Conservation (phyloP, 2,113 vertebrate genomes). For the Diglossa brunneiventris region DNA sequence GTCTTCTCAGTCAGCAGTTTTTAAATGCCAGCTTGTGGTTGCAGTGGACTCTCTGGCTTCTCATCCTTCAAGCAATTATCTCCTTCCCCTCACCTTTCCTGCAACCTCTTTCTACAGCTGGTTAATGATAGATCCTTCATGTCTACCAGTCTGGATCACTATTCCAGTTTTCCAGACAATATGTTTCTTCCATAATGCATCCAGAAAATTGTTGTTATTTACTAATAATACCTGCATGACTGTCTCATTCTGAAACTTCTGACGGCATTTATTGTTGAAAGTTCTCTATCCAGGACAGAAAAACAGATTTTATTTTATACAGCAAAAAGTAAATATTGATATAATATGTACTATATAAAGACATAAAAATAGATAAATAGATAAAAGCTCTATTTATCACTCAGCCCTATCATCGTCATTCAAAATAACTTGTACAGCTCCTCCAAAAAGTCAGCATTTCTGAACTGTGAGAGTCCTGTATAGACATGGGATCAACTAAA, state of each 20-base stretch:
- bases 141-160: not conserved
- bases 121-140: not conserved
- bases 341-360: not conserved
- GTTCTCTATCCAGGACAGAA: not conserved
- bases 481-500: not conserved
- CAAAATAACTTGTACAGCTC: not conserved
- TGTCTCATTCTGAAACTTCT: not conserved
- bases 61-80: not conserved
- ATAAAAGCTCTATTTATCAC: not conserved
- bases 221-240: no score
- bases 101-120: not conserved
- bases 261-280: not conserved
- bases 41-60: not conserved
- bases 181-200: not conserved
- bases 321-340: not conserved
- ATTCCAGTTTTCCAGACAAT: not conserved
- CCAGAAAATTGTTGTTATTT: not conserved
- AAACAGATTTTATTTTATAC: not conserved
- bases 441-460: not conserved
- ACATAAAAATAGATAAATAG: not conserved
- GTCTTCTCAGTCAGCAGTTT: not conserved
- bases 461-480: not conserved
- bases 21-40: not conserved
- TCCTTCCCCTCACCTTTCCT: not conserved
- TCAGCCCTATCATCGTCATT: not conserved